Evolutionary conservation across 2,797 vertebrate genomes (phyloP).

Genomic region (Sylvia borin): DNA sequence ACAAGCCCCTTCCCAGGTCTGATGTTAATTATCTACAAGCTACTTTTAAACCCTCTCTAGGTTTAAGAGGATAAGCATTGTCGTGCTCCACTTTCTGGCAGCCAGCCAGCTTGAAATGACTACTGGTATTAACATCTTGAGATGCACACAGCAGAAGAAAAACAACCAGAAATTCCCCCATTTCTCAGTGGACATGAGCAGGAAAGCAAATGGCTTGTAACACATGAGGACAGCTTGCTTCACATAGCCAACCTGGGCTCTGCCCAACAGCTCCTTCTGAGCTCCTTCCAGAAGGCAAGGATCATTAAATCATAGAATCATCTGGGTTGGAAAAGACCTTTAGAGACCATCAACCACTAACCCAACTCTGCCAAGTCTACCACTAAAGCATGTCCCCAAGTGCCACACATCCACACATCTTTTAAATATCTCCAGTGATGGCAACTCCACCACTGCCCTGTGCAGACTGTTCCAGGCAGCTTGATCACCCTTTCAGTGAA

Average conservation of each 20-base stretch:
- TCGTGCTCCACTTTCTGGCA: slow-evolving; percentile 3
- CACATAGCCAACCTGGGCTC: background rate
- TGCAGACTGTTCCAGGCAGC: background rate
- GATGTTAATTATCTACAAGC: slow-evolving; percentile 13
- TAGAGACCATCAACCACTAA: background rate
- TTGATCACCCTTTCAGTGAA: background rate
- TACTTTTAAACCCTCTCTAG: slow-evolving; percentile 13
- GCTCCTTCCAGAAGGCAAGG: background rate
- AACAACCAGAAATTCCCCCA: slow-evolving; percentile 20
- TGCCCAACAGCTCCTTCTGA: background rate
- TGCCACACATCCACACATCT: rapidly evolving
- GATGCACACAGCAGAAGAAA: slow-evolving; percentile 6
- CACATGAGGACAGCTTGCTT: background rate
- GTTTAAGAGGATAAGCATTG: slow-evolving; percentile 45
- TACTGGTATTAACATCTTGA: slow-evolving; percentile 3
- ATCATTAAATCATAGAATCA: background rate
- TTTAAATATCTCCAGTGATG: background rate
- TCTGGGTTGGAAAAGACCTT: background rate
- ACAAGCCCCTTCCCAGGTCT: background rate
- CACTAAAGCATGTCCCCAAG: background rate
- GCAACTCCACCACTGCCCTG: background rate
- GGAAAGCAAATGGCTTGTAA: background rate
- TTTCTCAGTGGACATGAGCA: background rate
- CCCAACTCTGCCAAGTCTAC: background rate
- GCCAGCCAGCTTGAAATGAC: slow-evolving; percentile 45